Evolutionary conservation across 35 echinoderm and acorn worm species (phyloP).

Genomic region (Nesometra sesokonis): DNA sequence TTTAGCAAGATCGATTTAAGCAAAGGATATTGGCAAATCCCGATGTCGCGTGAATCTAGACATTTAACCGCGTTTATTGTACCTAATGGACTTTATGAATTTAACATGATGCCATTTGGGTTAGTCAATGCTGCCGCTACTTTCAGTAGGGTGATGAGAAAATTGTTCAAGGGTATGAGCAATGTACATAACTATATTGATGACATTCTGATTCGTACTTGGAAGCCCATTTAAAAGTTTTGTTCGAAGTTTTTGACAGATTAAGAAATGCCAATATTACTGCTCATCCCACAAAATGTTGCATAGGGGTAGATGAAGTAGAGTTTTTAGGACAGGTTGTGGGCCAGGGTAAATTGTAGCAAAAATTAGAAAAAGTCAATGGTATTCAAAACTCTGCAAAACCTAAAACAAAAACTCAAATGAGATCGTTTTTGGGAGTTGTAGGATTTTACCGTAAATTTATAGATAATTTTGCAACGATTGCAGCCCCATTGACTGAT

Average conservation of each 20-base stretch:
- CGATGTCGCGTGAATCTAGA: neutral
- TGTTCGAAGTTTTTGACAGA: neutral
- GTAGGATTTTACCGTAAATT: constrained; percentile 23
- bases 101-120: neutral
- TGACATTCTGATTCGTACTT: constrained; percentile 35
- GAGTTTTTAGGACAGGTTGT: neutral
- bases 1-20: constrained; percentile 15
- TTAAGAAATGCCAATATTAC: neutral
- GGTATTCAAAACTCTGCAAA: neutral
- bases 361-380: constrained; percentile 4
- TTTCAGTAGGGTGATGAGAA: constrained; percentile 7
- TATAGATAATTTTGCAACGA: constrained; percentile 13
- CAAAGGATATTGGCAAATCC: constrained; percentile 20
- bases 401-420: neutral
- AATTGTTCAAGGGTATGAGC: neutral
- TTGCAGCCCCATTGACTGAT: constrained; percentile 17
- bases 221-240: neutral
- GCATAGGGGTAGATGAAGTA: neutral
- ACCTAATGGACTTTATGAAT: neutral
- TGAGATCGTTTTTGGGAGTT: constrained; percentile 3
- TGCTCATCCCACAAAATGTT: constrained; percentile 14
- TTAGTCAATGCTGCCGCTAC: neutral
- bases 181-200: constrained; percentile 14
- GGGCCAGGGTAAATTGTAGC: neutral
- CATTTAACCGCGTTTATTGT: neutral